Evolutionary conservation across 2,113 vertebrate species (phyloP).

Genomic region (Calyptommatus sinebrachiatus): DNA sequence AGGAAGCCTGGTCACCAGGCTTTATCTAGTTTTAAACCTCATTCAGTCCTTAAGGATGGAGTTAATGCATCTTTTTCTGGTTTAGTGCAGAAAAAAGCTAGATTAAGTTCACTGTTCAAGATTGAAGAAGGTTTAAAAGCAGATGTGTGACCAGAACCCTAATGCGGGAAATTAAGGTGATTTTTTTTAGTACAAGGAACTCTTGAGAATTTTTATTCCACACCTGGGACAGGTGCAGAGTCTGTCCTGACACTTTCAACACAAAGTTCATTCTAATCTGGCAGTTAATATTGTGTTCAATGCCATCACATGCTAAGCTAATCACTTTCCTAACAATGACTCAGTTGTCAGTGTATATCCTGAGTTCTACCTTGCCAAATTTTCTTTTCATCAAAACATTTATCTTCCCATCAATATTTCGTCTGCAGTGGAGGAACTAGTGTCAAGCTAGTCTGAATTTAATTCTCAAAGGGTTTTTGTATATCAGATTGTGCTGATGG

Average conservation of each 20-base stretch:
- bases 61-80: no score
- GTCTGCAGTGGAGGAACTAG: neutral
- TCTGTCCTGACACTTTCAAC: neutral
- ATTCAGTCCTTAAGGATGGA: no score
- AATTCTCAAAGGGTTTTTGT: neutral
- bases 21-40: no score
- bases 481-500: neutral
- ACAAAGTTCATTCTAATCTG: accelerated
- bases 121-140: no score
- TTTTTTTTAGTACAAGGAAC: neutral
- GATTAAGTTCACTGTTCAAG: no score
- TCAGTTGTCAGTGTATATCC: slow-evolving; percentile 1
- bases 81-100: no score
- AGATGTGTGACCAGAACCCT: no score
- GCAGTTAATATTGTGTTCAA: neutral
- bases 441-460: neutral
- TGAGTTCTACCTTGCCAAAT: neutral
- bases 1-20: no score
- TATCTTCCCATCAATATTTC: accelerated
- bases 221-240: neutral
- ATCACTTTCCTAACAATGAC: neutral
- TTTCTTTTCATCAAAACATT: neutral
- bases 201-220: neutral
- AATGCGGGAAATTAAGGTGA: neutral
- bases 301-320: slow-evolving; percentile 9